A percentile compares a stretch with the other conserved stretches of the same genome.
Conservation (phyloP, 2,888 invertebrate species). For the Callyntrura guangdongensis region DNA sequence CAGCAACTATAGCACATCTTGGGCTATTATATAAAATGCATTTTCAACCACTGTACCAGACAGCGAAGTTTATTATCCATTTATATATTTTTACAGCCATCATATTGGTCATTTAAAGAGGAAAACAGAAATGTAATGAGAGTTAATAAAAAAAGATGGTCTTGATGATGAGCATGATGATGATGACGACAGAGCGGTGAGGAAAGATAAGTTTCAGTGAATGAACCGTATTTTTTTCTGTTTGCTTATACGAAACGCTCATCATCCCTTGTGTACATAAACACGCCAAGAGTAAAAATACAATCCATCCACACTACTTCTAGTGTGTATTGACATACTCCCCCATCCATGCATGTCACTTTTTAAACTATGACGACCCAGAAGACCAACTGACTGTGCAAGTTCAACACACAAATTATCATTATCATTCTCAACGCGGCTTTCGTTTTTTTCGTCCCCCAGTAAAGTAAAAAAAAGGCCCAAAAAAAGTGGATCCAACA, state of each 20-base stretch:
- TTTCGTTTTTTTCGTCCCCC: background rate
- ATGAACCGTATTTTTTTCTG: constrained; percentile 14
- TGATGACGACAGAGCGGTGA: too few relatives aligned
- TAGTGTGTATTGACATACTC: constrained; percentile 38
- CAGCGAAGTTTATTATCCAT: constrained; percentile 36
- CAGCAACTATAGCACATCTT: too few relatives aligned
- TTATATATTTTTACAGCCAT: constrained; percentile 15
- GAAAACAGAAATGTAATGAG: constrained; percentile 29
- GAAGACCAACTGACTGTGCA: constrained; percentile 3
- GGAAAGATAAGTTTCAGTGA: background rate
- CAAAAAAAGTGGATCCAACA: background rate
- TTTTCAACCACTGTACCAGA: constrained; percentile 15
- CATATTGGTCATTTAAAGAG: constrained; percentile 38
- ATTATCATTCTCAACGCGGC: background rate
- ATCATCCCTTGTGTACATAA: background rate
- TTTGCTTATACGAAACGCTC: background rate
- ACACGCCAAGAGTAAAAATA: background rate
- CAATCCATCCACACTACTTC: background rate
- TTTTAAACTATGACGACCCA: background rate
- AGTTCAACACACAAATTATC: background rate
- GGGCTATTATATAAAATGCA: too few relatives aligned
- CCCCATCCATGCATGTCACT: constrained; percentile 33
- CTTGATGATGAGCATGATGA: background rate
- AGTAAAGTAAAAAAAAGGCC: background rate
- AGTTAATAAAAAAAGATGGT: constrained; percentile 2